Conservation (phyloP, 2,113 vertebrate species). For the Tretioscincus oriximinensis region DNA sequence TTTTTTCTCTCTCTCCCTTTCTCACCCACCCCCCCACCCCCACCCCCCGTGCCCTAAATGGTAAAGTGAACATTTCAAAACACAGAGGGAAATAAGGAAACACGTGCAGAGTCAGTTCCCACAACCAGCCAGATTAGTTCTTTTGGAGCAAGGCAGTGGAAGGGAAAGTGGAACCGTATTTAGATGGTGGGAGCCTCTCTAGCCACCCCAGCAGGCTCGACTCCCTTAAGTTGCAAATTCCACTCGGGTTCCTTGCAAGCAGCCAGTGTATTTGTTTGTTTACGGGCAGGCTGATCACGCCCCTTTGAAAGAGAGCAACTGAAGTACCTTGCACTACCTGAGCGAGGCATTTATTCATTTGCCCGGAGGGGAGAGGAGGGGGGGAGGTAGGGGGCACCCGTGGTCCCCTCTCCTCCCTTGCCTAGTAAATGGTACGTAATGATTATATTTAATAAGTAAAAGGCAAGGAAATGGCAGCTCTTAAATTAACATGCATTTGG, state of each 20-base stretch:
- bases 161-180: neutral
- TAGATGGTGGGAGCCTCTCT: accelerated
- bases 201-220: neutral
- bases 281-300: neutral
- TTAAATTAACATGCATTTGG: conserved; percentile 74
- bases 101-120: neutral
- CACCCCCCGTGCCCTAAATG: neutral
- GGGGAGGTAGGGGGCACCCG: neutral
- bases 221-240: neutral
- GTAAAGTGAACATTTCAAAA: conserved; percentile 55
- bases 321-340: conserved; percentile 10
- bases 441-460: conserved; percentile 70
- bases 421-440: conserved; percentile 42
- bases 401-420: conserved; percentile 31
- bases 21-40: neutral
- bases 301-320: neutral
- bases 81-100: conserved; percentile 37
- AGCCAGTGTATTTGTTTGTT: neutral
- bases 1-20: conserved; percentile 11
- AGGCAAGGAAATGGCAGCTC: conserved; percentile 55
- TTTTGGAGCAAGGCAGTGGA: neutral
- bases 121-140: conserved; percentile 19
- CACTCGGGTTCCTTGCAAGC: accelerated
- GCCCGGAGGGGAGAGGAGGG: neutral
- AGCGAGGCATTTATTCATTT: neutral